Evolutionary conservation across 1,140 invertebrate species (phyloP).

Genomic region (Chrysoperla carnea): DNA sequence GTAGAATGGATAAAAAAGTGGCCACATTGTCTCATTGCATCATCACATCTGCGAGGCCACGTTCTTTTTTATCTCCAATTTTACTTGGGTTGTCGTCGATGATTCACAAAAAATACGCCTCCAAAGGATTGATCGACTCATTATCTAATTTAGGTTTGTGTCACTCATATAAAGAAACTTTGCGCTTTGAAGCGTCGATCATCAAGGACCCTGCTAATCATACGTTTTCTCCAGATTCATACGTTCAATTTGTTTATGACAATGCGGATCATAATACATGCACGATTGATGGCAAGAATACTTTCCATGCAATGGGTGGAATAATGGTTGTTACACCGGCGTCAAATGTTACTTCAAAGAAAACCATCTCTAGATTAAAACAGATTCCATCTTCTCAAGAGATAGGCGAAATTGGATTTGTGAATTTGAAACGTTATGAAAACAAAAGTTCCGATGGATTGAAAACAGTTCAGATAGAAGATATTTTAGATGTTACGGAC

Average conservation of each 20-base stretch:
- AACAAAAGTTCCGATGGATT: background rate
- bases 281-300: constrained; percentile 6
- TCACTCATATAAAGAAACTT: constrained; percentile 11
- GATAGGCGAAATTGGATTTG: background rate
- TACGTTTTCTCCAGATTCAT: constrained; percentile 5
- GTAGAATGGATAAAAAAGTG: too few relatives aligned
- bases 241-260: constrained; percentile 9
- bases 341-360: background rate
- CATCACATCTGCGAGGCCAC: constrained; percentile 10
- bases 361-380: background rate
- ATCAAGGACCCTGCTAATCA: constrained; percentile 5
- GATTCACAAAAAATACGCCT: constrained; percentile 12
- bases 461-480: constrained; percentile 4
- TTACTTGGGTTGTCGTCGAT: constrained; percentile 7
- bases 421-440: background rate
- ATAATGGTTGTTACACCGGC: constrained; percentile 2
- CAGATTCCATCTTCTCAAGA: background rate
- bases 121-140: constrained; percentile 8
- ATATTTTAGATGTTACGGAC: constrained; percentile 1
- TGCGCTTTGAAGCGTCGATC: constrained; percentile 12
- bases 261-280: constrained; percentile 11
- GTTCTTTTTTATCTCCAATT: constrained; percentile 13
- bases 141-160: constrained; percentile 13
- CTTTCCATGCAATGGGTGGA: constrained; percentile 10
- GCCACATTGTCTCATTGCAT: constrained; percentile 10